A percentile compares a stretch with the other conserved stretches of the same genome.
Evolutionary conservation across 1,140 invertebrate species (phyloP).

Genomic region (Cotesia vestalis): DNA sequence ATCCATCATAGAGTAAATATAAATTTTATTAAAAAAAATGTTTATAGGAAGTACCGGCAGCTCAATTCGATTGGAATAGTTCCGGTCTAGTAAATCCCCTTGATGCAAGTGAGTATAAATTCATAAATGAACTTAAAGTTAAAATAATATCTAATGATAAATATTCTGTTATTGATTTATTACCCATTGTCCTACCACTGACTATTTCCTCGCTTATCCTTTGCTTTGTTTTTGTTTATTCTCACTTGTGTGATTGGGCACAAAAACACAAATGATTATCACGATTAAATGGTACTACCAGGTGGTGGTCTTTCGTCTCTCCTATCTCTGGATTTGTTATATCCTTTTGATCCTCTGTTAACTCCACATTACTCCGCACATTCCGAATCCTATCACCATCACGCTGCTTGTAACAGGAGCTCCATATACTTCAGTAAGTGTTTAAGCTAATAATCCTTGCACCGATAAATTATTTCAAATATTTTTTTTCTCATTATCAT

Average conservation of each 20-base stretch:
- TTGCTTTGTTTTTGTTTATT: conserved; percentile 27
- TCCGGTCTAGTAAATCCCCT: conserved; percentile 73
- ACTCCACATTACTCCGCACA: conserved; percentile 63
- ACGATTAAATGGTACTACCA: conserved; percentile 33
- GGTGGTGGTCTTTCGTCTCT: conserved; percentile 65
- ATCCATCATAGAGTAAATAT: not conserved
- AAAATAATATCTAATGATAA: conserved; percentile 36
- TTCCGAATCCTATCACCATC: conserved; percentile 65
- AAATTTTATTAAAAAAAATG: no score
- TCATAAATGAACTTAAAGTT: conserved; percentile 13
- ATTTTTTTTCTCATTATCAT: not conserved
- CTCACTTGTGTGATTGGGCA: conserved; percentile 22
- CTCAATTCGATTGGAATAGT: conserved; percentile 74
- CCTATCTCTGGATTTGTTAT: conserved; percentile 63
- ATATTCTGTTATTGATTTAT: conserved; percentile 44
- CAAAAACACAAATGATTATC: conserved; percentile 24
- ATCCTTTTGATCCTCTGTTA: conserved; percentile 64
- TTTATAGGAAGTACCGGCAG: conserved; percentile 68
- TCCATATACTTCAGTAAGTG: conserved; percentile 64
- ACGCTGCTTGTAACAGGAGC: conserved; percentile 62
- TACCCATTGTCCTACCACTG: conserved; percentile 27
- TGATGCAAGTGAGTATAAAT: conserved; percentile 70
- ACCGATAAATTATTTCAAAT: not conserved
- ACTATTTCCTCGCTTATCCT: conserved; percentile 29
- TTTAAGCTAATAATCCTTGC: conserved; percentile 34